A percentile compares a stretch with the other conserved stretches of the same genome.
phyloP scores from a whole-genome alignment of 2,888 invertebrate species.

The Imbricaverruca yamaguchii region DNA sequence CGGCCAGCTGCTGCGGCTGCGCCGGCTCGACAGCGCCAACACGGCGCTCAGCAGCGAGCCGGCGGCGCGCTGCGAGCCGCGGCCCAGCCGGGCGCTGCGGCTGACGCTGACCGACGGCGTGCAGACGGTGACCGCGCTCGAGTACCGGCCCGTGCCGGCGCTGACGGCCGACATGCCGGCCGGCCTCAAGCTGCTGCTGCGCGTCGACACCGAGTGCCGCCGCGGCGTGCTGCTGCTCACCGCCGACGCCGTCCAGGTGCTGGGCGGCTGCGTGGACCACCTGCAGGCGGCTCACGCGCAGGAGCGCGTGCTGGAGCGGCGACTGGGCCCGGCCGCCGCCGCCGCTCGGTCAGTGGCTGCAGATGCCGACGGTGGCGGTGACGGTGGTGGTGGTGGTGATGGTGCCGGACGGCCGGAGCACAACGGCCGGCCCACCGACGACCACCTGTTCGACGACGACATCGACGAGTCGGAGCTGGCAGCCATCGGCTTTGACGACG shows the following conservation, averaged over 20 bases:
- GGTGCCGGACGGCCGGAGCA: no score
- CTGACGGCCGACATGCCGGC: conserved; percentile 40
- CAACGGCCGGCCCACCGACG: neutral
- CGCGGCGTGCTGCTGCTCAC: conserved; percentile 55
- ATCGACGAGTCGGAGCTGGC: neutral
- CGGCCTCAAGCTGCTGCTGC: conserved; percentile 51
- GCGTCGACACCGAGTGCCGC: conserved; percentile 62
- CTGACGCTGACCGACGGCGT: conserved; percentile 66
- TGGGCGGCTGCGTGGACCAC: conserved; percentile 41
- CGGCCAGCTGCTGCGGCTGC: conserved; percentile 52
- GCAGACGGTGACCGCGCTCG: conserved; percentile 60
- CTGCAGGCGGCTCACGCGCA: neutral
- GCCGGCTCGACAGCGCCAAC: conserved; percentile 50
- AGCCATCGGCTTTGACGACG: neutral
- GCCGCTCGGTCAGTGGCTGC: neutral
- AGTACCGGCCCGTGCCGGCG: conserved; percentile 51
- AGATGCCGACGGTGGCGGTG: neutral
- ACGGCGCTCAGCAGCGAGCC: conserved; percentile 43
- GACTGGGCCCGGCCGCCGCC: neutral
- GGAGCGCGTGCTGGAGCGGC: neutral
- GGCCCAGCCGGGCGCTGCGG: conserved; percentile 57
- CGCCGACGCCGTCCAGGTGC: conserved; percentile 38
- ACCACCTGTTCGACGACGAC: neutral
- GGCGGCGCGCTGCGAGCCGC: conserved; percentile 45
- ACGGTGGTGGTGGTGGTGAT: no score